Evolutionary conservation across 2,888 invertebrate genomes (phyloP), one percentile per base, ranked within the genome.

Genomic region (Andrena camellia): DNA sequence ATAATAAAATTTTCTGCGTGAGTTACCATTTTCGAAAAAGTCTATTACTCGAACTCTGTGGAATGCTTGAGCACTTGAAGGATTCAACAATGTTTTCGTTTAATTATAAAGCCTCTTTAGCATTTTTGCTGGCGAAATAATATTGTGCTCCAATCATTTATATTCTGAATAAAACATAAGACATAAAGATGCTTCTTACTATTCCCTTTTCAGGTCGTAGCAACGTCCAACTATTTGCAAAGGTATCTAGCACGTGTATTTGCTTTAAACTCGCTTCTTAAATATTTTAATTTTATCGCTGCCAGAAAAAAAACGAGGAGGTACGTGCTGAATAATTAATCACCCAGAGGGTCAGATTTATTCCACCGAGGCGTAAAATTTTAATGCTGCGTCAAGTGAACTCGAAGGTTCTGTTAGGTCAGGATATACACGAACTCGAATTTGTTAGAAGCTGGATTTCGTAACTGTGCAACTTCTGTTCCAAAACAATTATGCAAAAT

Each of bases 331-430:
- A 60, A 60, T 60, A 60, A 60, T 60, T 60, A 60, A 60, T 8
- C 60, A n/a, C 20, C n/a, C 29, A n/a, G 60, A 60, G 29, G 26
- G 29, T 60, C 13, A 29, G 29, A 60, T 60, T 60, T 60, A 60
- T 60, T 60, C 60, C 60, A 26, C 60, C 26, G 7, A 31, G 29
- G 29, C 26, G 60, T 29, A 26, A 17, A 60, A 31, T 29, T 29
- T 60, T 60, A 60, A 60, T 57, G 10, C 57, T 26, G 10, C 57
- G 26, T 23, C 54, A 54, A 54, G 20, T 20, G 54, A 54, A 54
- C 54, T 54, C 54, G 1, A 26, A 26, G 20, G 23, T 26, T 10
- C 10, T 10, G 57, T 8, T 26, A 13, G 23, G 23, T 26, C 23
- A 57, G 23, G 4, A 57, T 26, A 57, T 57, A 4, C 2, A 26